Conservation (phyloP, 92 coral and sea anemone genomes). For the Umimayanthus kanabou region DNA sequence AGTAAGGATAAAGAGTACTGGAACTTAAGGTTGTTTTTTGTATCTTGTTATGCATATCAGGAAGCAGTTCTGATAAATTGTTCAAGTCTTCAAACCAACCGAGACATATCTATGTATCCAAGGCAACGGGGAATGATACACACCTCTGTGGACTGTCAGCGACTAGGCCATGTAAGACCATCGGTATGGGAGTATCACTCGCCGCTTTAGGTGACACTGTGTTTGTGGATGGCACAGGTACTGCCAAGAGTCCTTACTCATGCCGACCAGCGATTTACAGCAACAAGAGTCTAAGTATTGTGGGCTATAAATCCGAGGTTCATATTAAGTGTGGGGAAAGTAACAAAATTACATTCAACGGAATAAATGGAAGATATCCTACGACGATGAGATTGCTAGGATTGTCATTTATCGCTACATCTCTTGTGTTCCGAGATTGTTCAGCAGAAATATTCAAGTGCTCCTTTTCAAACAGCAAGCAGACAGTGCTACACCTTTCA, state of each 20-base stretch:
- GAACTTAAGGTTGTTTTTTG: too few relatives aligned
- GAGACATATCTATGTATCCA: not conserved
- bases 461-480: not conserved
- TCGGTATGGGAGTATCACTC: not conserved
- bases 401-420: not conserved
- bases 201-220: not conserved
- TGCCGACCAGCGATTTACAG: slow-evolving; percentile 8
- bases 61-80: not conserved
- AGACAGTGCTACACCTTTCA: slow-evolving; percentile 5
- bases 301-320: not conserved
- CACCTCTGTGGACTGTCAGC: not conserved
- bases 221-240: not conserved
- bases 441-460: slow-evolving; percentile 1
- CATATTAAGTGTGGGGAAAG: not conserved
- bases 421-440: slow-evolving; percentile 1
- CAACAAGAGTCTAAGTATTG: not conserved
- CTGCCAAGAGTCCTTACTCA: not conserved
- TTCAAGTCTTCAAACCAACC: not conserved
- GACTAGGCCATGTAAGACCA: slow-evolving; percentile 7
- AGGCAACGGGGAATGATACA: not conserved
- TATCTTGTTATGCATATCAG: not conserved
- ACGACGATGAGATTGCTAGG: not conserved
- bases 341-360: not conserved
- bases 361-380: not conserved
- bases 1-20: too few relatives aligned